Evolutionary conservation across 2,888 invertebrate species (phyloP).

Genomic region (Xiphydria camelus): DNA sequence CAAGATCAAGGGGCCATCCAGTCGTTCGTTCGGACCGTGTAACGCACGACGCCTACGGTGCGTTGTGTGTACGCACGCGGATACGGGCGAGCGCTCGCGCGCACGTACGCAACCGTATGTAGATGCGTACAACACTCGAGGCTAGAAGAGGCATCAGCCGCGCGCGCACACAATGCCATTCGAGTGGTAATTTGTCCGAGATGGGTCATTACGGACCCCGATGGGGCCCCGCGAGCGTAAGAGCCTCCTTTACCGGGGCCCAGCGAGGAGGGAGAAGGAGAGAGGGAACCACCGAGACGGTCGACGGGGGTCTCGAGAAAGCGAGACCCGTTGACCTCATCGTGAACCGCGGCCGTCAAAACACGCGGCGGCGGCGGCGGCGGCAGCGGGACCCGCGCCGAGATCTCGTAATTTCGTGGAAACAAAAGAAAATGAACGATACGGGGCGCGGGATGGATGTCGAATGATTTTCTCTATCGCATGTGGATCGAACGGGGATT

Average conservation of each 20-base stretch:
- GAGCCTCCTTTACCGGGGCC: too few relatives aligned
- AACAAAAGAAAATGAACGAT: neutral
- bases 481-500: too few relatives aligned
- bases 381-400: conserved; percentile 6
- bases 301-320: conserved; percentile 35
- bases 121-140: too few relatives aligned
- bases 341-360: conserved; percentile 45
- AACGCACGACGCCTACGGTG: neutral
- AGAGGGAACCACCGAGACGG: conserved; percentile 27
- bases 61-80: neutral
- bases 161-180: conserved; percentile 22
- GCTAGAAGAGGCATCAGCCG: too few relatives aligned
- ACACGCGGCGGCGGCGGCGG: conserved; percentile 23
- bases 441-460: too few relatives aligned
- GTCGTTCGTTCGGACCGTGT: neutral
- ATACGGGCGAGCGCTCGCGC: neutral
- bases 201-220: conserved; percentile 32
- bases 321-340: conserved; percentile 41
- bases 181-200: conserved; percentile 39
- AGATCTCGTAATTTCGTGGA: conserved; percentile 32
- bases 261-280: conserved; percentile 14
- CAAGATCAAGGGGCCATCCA: neutral
- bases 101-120: conserved; percentile 6
- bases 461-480: too few relatives aligned
- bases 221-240: too few relatives aligned